These are phyloP conservation scores for Lophius piscatorius DNA, from an alignment of 2,113 vertebrate species.

Conservation along the genomic window DNA sequence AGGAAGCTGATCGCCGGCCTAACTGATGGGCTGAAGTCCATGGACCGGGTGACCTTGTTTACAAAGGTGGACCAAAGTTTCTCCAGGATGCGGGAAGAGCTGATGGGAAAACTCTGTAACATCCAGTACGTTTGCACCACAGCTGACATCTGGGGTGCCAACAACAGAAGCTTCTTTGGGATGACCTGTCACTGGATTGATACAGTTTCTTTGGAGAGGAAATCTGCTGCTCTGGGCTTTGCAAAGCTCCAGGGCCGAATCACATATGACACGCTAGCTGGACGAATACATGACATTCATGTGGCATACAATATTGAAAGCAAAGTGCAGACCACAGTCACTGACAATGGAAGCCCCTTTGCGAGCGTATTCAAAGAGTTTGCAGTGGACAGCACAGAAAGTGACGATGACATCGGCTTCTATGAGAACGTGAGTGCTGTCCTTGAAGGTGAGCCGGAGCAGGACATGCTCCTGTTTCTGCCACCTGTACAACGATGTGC, in stretches of 20 bases:
- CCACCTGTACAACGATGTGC: slow-evolving; percentile 74
- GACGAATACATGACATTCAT: slow-evolving; percentile 74
- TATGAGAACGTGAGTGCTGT: slow-evolving; percentile 70
- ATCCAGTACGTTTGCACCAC: slow-evolving; percentile 79
- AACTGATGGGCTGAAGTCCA: slow-evolving; percentile 71
- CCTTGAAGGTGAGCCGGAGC: slow-evolving; percentile 69
- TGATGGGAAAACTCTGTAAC: slow-evolving; percentile 65
- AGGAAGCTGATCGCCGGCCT: slow-evolving; percentile 71
- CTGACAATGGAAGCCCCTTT: slow-evolving; percentile 77
- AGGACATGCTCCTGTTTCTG: slow-evolving; percentile 74
- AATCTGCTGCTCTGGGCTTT: slow-evolving; percentile 73
- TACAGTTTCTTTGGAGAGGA: slow-evolving; percentile 62
- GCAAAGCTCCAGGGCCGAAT: slow-evolving; percentile 61
- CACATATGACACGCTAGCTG: slow-evolving; percentile 66
- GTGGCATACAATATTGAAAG: slow-evolving; percentile 72
- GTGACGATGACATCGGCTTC: slow-evolving; percentile 66
- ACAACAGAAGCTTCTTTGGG: slow-evolving; percentile 73
- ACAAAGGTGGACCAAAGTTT: slow-evolving; percentile 71
- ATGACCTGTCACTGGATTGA: slow-evolving; percentile 82
- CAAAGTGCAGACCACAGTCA: slow-evolving; percentile 75
- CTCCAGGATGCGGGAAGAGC: slow-evolving; percentile 71
- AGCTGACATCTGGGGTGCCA: slow-evolving; percentile 74
- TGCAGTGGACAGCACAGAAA: slow-evolving; percentile 44
- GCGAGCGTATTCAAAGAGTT: slow-evolving; percentile 76
- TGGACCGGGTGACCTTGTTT: slow-evolving; percentile 72